A percentile compares a stretch with the other conserved stretches of the same genome.
phyloP scores from a whole-genome alignment of 2,113 vertebrate genomes.

The Ammodytes dubius region DNA sequence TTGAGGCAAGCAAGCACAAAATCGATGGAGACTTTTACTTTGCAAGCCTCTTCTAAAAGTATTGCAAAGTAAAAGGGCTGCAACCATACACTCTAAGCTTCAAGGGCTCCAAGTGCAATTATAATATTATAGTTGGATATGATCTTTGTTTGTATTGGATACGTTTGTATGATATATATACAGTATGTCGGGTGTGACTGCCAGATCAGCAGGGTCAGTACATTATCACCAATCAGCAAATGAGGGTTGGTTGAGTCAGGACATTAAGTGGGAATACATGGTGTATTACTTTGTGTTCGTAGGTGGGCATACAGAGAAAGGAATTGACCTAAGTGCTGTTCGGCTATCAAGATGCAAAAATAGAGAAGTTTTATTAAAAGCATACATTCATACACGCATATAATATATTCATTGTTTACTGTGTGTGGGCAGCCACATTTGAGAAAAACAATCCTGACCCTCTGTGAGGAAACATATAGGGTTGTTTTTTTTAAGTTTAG shows the following conservation, averaged over 20 bases:
- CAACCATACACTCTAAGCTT: no score
- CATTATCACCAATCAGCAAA: not conserved
- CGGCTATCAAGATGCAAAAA: not conserved
- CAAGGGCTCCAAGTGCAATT: not conserved
- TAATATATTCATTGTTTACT: no score
- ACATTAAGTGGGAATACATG: not conserved
- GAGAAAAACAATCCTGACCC: not conserved
- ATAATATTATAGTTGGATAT: not conserved
- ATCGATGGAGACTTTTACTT: no score
- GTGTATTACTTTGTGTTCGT: not conserved
- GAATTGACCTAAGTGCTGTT: not conserved
- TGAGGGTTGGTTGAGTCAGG: not conserved
- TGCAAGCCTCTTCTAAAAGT: no score
- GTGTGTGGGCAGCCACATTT: constrained; percentile 10
- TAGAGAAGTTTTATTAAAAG: not conserved
- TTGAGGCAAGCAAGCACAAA: no score
- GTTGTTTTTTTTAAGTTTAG: not conserved
- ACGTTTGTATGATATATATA: not conserved
- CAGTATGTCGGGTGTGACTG: not conserved
- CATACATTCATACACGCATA: not conserved
- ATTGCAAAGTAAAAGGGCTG: no score
- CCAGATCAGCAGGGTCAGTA: not conserved
- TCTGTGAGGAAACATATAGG: not conserved
- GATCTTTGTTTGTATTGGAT: not conserved
- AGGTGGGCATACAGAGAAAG: not conserved